Percentiles rank a stretch among this genome's conserved stretches.
Evolutionary conservation across 2,888 invertebrate genomes (phyloP).

Genomic region (Pherbina coryleti): DNA sequence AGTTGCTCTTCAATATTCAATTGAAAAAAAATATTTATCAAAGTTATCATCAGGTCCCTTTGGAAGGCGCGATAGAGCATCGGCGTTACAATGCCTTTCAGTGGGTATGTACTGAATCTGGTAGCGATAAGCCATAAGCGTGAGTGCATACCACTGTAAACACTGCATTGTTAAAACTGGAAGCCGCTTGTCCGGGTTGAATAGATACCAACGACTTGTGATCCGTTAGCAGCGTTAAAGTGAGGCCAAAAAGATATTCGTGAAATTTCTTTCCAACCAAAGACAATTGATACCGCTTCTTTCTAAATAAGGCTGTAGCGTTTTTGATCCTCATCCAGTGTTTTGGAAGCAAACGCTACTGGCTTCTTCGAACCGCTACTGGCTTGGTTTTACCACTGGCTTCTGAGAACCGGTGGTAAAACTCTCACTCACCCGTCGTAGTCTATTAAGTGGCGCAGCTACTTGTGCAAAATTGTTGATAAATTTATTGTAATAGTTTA

Average conservation of each 20-base stretch:
- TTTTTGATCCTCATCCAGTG: not conserved
- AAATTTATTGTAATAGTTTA: too few species aligned
- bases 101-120: not conserved
- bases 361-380: not conserved
- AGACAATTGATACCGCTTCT: not conserved
- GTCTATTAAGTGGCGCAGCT: not conserved
- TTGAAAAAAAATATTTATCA: not conserved
- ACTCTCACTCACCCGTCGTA: not conserved
- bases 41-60: not conserved
- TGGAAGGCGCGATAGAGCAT: not conserved
- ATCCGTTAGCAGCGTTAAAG: not conserved
- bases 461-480: not conserved
- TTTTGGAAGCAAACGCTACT: not conserved
- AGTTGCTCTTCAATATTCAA: not conserved
- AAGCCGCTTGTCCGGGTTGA: not conserved
- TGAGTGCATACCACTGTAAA: not conserved
- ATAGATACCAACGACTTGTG: not conserved
- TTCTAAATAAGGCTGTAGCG: not conserved
- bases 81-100: too few species aligned
- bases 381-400: not conserved
- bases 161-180: not conserved
- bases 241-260: not conserved
- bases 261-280: not conserved
- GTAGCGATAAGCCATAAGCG: not conserved
- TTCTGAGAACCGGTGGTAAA: not conserved